Evolutionary conservation across 2,888 invertebrate genomes (phyloP), one percentile per base, ranked within the genome.

Genomic region (Mythimna vitellina): DNA sequence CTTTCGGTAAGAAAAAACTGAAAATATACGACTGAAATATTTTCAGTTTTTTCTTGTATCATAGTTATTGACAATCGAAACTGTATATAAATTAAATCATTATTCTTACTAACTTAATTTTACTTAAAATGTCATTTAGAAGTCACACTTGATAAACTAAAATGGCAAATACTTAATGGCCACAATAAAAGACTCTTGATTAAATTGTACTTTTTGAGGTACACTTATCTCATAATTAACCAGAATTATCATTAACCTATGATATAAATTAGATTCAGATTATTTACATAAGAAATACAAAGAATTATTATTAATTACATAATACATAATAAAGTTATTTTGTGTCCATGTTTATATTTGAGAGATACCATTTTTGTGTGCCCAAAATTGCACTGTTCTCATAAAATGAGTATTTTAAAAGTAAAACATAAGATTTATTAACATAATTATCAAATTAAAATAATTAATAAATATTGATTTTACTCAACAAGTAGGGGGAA

Each of bases 401-500:
- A 58, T 58, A 61, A 14, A 63, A 42, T 76, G 70, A 83, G 73
- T 80, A 82, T 75, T 80, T 62, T 14, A 25, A 66, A 65, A 22
- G 17, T 53, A 67, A 42, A 67, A 46, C 14, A 53, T 62, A 74
- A 6, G 20, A 65, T 46, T 57, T 78, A 75, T 71, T 70, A 65
- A 67, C 66, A 71, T 76, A 76, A 64, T 82, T 73, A 56, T 25
- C 1, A 3, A 49, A 22, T 70, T 70, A 10, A 38, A 70, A 70
- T 46, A 83, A 83, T 85, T 78, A 51, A 4, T 62, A 60, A 61
- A 69, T 51, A 54, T 49, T 57, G 58, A 75, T 65, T 73, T 76
- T 75, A 96, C 82, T 96, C 96, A 54, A 96, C 90, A 72, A 95
- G 88, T 63, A 97, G 85, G 17, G 92, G 86, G 78, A 96, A 96